Evolutionary conservation across 2,888 invertebrate genomes (phyloP).

Genomic region (Adelphocoris suturalis): DNA sequence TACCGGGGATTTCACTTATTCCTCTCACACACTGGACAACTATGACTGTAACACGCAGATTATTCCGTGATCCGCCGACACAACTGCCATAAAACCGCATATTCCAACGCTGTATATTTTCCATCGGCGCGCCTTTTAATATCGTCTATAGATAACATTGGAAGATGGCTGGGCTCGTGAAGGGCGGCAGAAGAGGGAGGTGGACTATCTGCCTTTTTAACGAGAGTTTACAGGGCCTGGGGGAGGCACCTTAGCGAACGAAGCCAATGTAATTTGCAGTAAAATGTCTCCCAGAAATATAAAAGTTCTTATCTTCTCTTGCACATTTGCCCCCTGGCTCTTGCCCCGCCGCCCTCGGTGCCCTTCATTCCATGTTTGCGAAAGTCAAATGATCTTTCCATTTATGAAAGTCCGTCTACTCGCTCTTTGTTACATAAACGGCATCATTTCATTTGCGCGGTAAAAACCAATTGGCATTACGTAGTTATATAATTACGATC

Average conservation of each 20-base stretch:
- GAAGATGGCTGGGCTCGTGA: background rate
- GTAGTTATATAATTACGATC: too few species aligned
- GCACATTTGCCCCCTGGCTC: constrained; percentile 69
- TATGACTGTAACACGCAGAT: background rate
- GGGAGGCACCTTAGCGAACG: constrained; percentile 55
- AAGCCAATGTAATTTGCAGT: constrained; percentile 71
- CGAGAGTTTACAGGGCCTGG: constrained; percentile 65
- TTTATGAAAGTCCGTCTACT: constrained; percentile 45
- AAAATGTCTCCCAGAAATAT: constrained; percentile 71
- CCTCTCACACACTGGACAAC: too few species aligned
- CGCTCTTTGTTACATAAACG: constrained; percentile 25
- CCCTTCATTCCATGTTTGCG: constrained; percentile 48
- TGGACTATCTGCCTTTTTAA: constrained; percentile 52
- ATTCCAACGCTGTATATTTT: constrained; percentile 12
- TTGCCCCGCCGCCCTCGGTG: constrained; percentile 39
- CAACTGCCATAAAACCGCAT: background rate
- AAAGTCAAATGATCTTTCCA: constrained; percentile 59
- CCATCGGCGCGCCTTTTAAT: constrained; percentile 14
- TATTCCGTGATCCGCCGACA: background rate
- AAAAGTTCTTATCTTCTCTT: constrained; percentile 70
- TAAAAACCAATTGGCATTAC: too few species aligned
- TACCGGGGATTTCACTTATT: too few species aligned
- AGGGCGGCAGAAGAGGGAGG: background rate
- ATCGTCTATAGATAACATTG: constrained; percentile 53
- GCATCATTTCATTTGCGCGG: background rate